A percentile compares a stretch with the other conserved stretches of the same genome.
These are phyloP conservation scores for Pelochelys cantorii DNA, from an alignment of 2,797 vertebrate genomes.

Conservation along the genomic window DNA sequence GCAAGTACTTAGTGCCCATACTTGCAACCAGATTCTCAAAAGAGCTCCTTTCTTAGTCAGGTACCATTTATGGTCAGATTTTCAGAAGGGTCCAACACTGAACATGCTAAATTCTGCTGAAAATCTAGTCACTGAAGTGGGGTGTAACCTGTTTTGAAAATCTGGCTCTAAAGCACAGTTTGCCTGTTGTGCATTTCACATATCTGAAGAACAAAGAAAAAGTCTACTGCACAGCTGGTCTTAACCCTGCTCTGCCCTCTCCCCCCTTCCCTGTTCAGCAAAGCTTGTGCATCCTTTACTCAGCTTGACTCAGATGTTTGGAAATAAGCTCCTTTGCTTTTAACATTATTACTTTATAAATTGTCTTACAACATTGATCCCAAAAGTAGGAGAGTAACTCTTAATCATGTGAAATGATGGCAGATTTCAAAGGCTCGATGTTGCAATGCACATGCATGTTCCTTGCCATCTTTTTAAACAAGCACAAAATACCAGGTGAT, in stretches of 20 bases:
- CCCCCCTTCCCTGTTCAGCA: background rate
- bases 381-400: background rate
- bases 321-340: background rate
- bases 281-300: background rate
- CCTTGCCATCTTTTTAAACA: background rate
- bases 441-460: background rate
- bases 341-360: accelerated
- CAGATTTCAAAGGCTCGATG: background rate
- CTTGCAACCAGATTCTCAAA: background rate
- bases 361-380: constrained; percentile 5
- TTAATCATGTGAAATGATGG: background rate
- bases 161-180: background rate
- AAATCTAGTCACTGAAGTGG: background rate
- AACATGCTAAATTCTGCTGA: background rate
- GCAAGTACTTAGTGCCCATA: background rate
- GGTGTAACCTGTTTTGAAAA: background rate
- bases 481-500: constrained; percentile 57
- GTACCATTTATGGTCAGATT: background rate
- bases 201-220: background rate
- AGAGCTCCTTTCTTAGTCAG: background rate
- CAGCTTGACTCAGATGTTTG: background rate
- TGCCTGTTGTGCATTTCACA: background rate
- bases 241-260: accelerated
- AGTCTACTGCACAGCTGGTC: background rate
- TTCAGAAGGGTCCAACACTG: background rate